A percentile compares a stretch with the other conserved stretches of the same genome.
phyloP scores from a whole-genome alignment of 2,888 invertebrate genomes.

The Archips xylosteana region DNA sequence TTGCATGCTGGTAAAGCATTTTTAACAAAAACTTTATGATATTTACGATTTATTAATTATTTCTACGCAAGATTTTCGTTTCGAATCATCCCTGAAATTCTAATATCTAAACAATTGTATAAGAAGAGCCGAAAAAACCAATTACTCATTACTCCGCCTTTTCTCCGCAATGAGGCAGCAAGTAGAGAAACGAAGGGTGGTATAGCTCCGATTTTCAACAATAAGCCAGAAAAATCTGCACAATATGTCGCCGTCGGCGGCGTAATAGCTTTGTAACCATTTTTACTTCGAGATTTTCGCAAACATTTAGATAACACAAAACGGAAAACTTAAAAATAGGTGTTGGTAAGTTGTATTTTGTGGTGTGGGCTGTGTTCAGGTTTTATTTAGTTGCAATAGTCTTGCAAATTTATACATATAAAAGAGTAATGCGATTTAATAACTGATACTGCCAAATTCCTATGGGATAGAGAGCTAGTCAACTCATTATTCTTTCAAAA shows the following conservation, averaged over 20 bases:
- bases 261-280: slow-evolving; percentile 34
- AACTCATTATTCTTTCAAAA: background rate
- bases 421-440: too few relatives aligned
- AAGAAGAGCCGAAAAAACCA: background rate
- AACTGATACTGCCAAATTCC: too few relatives aligned
- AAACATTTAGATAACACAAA: background rate
- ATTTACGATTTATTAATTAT: background rate
- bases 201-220: slow-evolving; percentile 67
- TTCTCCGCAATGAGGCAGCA: slow-evolving; percentile 52
- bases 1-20: slow-evolving; percentile 5
- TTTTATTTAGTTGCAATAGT: too few relatives aligned
- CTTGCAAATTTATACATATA: too few relatives aligned
- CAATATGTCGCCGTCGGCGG: slow-evolving; percentile 55
- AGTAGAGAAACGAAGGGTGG: slow-evolving; percentile 52
- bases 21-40: background rate
- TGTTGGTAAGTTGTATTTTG: background rate
- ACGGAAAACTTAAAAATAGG: too few relatives aligned
- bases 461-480: too few relatives aligned
- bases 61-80: background rate
- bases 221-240: slow-evolving; percentile 69
- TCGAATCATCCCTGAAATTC: background rate
- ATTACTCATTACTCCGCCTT: slow-evolving; percentile 14
- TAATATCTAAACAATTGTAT: background rate
- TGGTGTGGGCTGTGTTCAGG: background rate
- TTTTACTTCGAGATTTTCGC: slow-evolving; percentile 10